These are phyloP conservation scores for Nomada goodeniana DNA, from an alignment of 2,888 invertebrate genomes.

Conservation along the genomic window DNA sequence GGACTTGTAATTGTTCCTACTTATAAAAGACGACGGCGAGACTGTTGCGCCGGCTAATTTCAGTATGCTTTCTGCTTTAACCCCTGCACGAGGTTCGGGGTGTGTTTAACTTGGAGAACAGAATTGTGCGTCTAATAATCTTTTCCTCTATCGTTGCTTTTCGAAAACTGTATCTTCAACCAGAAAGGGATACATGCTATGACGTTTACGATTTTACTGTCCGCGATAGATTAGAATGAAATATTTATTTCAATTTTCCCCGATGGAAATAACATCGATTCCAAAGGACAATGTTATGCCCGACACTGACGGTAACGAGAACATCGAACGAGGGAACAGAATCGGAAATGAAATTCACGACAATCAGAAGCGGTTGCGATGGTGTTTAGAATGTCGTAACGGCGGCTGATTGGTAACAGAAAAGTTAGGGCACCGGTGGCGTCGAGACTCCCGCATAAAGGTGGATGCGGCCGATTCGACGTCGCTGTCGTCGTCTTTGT, in stretches of 20 bases:
- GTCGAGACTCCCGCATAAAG: slow-evolving; percentile 66
- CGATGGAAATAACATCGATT: too few species aligned
- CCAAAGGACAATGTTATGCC: too few species aligned
- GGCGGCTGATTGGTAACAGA: slow-evolving; percentile 49
- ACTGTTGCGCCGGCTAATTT: neutral
- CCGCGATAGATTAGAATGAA: too few species aligned
- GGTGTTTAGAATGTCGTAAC: slow-evolving; percentile 27
- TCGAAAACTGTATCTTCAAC: too few species aligned
- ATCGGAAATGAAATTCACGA: slow-evolving; percentile 17
- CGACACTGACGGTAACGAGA: too few species aligned
- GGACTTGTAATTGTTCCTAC: slow-evolving; percentile 54
- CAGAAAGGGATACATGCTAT: too few species aligned
- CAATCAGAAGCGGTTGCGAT: slow-evolving; percentile 1
- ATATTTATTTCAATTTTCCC: too few species aligned
- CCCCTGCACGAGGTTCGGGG: neutral
- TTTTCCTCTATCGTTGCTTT: too few species aligned
- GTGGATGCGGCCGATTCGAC: slow-evolving; percentile 41
- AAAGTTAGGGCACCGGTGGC: slow-evolving; percentile 43
- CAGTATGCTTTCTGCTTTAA: slow-evolving; percentile 7
- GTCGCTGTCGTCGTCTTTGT: slow-evolving; percentile 62
- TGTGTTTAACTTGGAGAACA: too few species aligned
- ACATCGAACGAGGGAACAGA: neutral
- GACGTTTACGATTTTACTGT: too few species aligned
- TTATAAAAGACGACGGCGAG: slow-evolving; percentile 40
- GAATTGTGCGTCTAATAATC: too few species aligned